Evolutionary conservation across 2,797 vertebrate species (phyloP).

Genomic region (Gambelia wislizenii): DNA sequence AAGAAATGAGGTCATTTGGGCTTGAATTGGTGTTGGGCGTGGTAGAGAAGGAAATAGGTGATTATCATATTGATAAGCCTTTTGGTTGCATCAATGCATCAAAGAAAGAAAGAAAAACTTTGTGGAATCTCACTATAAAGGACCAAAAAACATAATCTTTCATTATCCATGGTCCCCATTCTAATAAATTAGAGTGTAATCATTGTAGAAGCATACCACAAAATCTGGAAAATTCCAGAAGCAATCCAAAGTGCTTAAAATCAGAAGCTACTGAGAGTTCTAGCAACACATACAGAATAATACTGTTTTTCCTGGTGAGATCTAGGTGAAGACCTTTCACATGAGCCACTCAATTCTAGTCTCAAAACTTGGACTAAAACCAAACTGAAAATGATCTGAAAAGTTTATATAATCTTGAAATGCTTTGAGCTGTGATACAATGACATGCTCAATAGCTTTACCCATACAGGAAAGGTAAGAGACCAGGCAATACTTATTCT

Average conservation of each 20-base stretch:
- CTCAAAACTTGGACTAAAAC: neutral
- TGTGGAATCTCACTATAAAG: neutral
- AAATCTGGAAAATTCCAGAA: neutral
- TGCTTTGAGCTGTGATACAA: neutral
- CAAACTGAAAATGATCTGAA: neutral
- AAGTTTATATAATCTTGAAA: neutral
- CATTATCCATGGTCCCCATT: neutral
- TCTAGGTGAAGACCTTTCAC: neutral
- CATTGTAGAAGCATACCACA: neutral
- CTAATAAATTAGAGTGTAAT: neutral
- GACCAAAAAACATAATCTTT: neutral
- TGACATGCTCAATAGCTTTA: neutral
- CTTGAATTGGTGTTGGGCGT: no score
- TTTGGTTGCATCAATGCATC: neutral
- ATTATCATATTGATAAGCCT: no score
- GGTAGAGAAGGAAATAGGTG: no score
- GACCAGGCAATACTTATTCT: neutral
- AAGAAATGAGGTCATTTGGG: no score
- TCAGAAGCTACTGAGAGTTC: neutral
- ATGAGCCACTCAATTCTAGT: neutral
- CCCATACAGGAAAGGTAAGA: conserved; percentile 14
- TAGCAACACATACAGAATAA: neutral
- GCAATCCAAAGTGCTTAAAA: no score
- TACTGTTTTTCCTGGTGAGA: neutral
- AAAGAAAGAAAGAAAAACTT: neutral